phyloP scores from a whole-genome alignment of 2,888 invertebrate genomes.

The Imbricaverruca yamaguchii region DNA sequence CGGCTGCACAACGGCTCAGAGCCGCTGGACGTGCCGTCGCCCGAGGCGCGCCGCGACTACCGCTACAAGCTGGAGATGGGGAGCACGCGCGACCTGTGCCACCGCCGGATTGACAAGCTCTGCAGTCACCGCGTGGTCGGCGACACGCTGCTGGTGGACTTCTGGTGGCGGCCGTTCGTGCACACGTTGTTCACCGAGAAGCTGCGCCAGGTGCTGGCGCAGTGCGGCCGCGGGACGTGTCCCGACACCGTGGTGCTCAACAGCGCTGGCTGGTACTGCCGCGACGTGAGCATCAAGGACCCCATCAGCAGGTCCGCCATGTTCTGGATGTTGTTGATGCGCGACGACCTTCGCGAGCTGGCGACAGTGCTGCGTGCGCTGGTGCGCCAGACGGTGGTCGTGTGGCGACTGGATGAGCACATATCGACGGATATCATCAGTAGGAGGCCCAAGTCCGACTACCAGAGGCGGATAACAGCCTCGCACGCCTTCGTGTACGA shows the following conservation, averaged over 20 bases:
- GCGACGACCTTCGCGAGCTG: not conserved
- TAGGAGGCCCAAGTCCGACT: not conserved
- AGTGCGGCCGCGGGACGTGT: not conserved
- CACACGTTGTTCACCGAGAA: not conserved
- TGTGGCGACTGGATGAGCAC: not conserved
- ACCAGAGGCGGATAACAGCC: not conserved
- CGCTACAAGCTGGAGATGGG: not conserved
- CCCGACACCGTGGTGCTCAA: not conserved
- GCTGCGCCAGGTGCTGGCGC: not conserved
- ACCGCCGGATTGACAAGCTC: not conserved
- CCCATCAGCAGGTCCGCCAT: not conserved
- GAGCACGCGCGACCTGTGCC: not conserved
- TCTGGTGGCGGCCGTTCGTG: not conserved
- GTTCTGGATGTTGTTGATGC: not conserved
- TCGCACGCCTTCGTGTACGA: not conserved
- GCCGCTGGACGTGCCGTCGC: not conserved
- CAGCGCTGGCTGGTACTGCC: not conserved
- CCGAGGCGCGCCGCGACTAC: not conserved
- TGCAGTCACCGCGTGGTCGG: not conserved
- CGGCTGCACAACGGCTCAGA: not conserved
- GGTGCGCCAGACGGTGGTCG: not conserved
- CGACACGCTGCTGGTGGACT: not conserved
- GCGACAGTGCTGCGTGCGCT: not conserved
- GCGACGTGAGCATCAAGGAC: not conserved
- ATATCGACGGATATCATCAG: not conserved